Evolutionary conservation across 2,797 vertebrate genomes (phyloP), one percentile per base, ranked within the genome.

Genomic region (Serranus cabrilla): DNA sequence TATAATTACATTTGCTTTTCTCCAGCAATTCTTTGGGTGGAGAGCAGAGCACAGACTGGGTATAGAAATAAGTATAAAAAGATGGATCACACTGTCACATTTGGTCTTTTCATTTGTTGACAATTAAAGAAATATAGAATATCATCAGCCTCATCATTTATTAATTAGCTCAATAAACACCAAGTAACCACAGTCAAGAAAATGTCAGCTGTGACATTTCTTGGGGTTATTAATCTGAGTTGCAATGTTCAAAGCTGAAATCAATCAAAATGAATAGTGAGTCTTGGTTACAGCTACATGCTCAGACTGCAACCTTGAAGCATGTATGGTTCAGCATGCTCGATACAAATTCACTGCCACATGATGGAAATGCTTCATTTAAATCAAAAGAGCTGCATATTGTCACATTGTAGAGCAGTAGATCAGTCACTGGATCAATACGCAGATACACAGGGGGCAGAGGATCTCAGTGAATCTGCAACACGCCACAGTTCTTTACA

Each of bases 401-500:
- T 51, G 57, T 13, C 43, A 21, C 14, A 11, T 43, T 45, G 49
- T 4, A 9, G 42, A 66, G 50, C 40, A 49, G 43, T 55, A 46
- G 39, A 78, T 82, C 54, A 56, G 37, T 43, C 11, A 6, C 21
- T 10, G 12, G 73, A 78, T 87, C 77, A 57, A 80, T 86, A 54
- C 45, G 20, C 18, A 25, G 45, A 34, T 34, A 34, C 34, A 34
- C 34, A 34, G 34, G 34, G 42, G 40, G 23, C 50, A 70, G 39
- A 56, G 14, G 51, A 57, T 46, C 42, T 76, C 63, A 76, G 62
- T 70, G 69, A 74, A 78, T 86, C 67, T 64, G 56, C 66, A 77
- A 65, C 70, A 65, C 27, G 61, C 59, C 76, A 78, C 88, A 82
- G 52, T 74, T 85, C 52, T 71, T 39, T 46, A 61, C 56, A 68